Percentiles rank a stretch among this genome's conserved stretches.
These are phyloP conservation scores for Patella ulyssiponensis DNA, from an alignment of 2,888 invertebrate genomes.

Conservation along the genomic window DNA sequence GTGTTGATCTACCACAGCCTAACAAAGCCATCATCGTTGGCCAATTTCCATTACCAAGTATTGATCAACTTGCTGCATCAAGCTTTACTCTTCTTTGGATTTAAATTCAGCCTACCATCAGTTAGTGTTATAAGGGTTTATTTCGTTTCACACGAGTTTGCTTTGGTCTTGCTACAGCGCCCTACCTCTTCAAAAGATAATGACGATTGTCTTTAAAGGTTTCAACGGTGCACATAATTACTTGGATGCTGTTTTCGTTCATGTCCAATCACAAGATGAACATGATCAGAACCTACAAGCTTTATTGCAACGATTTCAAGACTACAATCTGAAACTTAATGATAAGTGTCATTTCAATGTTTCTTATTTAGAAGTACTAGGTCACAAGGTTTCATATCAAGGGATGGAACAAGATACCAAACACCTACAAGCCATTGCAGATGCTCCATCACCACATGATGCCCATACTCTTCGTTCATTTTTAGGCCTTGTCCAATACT, in stretches of 20 bases:
- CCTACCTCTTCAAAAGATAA: neutral
- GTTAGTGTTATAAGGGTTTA: constrained; percentile 7
- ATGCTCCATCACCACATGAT: no score
- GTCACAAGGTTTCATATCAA: neutral
- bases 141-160: neutral
- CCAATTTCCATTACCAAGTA: no score
- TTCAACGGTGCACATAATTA: no score
- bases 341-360: constrained; percentile 4
- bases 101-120: neutral
- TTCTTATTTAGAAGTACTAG: neutral
- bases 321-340: neutral
- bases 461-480: no score
- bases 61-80: neutral
- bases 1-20: constrained; percentile 13
- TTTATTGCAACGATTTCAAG: neutral
- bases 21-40: constrained; percentile 14
- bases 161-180: neutral
- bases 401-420: no score
- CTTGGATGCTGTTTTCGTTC: no score
- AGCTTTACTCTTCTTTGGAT: neutral
- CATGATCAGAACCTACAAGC: neutral
- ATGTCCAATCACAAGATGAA: neutral
- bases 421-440: no score
- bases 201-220: neutral
- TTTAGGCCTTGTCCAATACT: no score